Base-by-base conservation (phyloP, 1,140 invertebrate species). In the Cherax destructor region DNA sequence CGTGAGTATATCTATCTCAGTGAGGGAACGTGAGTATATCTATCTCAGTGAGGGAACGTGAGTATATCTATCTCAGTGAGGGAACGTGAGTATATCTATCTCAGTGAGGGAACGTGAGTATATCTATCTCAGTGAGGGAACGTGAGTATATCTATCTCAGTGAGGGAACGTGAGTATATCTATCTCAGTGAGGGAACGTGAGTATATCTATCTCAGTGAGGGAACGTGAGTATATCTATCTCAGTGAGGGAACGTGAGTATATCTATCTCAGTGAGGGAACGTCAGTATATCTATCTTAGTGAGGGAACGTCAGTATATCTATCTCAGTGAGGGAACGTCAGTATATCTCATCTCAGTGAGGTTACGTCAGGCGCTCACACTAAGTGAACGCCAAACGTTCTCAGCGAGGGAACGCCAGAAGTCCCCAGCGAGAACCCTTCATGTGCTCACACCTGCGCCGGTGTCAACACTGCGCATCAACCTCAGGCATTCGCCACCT, bases 401-500 rank as follows among this genome's bases (percentile, higher is more conserved):
- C 61, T 65, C 61, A 65, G 16, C 18, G 61, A 65, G 61, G 61
- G 61, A 65, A 65, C 61, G 61, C 21, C 61, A 65, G 9, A 5
- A 56, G 49, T 86, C 47, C 83, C 21, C 69, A 76, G 83, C 9
- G 69, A 76, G 69, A 41, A 69, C 59, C 11, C 52, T 3, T 49
- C 80, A 83, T 21, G 16, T 21, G 16, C 85, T 78, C 52, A 56
- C 52, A 30, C 50, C 72, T 56, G 11, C 30, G 87, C 80, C 80
- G 87, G 79, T 65, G 79, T 89, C 87, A 49, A 50, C 87, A 83
- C 56, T 88, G 86, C 86, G 11, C n/a, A 16, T 18, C 50, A 24
- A 52, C 79, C 79, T n/a, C 56, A 49, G 65, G 21, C 49, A 76
- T 21, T 10, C 21, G 16, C 52, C 21, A 18, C 7, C 24, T 24